Evolutionary conservation across 2,888 invertebrate species (phyloP), one percentile per base, ranked within the genome.

Genomic region (Mythimna pallens): DNA sequence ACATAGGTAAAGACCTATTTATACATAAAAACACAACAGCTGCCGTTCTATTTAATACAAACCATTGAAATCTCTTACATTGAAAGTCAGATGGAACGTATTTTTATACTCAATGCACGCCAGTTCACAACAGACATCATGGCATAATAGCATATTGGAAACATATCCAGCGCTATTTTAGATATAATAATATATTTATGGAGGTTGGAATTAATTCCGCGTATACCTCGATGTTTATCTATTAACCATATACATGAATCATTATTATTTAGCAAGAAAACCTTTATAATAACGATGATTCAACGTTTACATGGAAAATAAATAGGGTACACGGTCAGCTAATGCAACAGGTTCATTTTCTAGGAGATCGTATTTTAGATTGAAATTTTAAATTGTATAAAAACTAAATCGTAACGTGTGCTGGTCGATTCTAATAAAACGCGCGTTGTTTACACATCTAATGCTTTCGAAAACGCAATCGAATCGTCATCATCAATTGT

Each of bases 111-210:
- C 34, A 54, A 62, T 62, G 54, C 25, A 57, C 54, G 17, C 52
- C 36, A 64, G 9, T 73, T 54, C 68, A 61, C 55, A 62, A 47
- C 25, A 30, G 62, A 62, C n/a, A 40, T 22, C 22, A 54, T 59
- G 52, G n/a, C 55, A 17, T 43, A 47, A 50, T 34, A 30, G 2
- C 14, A 63, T 54, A 30, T 30, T 30, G 57, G n/a, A 62, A 59
- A 81, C 70, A 43, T 81, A 76, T 81, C 66, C 65, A 54, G n/a
- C 40, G 55, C 40, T 63, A 64, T 79, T 78, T 76, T 58, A 34
- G 58, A 47, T 47, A 20, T 58, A 65, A 63, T 25, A 1, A 58
- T 70, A 43, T 61, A 77, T 70, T 70, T 81, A 65, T 50, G 52
- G 20, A 65, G 34, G 25, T 55, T 52, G 0, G 50, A 55, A 76